Percentiles rank a stretch among this genome's conserved stretches.
phyloP scores from a whole-genome alignment of 1,140 invertebrate genomes.

The Zaprionus lachaisei region DNA sequence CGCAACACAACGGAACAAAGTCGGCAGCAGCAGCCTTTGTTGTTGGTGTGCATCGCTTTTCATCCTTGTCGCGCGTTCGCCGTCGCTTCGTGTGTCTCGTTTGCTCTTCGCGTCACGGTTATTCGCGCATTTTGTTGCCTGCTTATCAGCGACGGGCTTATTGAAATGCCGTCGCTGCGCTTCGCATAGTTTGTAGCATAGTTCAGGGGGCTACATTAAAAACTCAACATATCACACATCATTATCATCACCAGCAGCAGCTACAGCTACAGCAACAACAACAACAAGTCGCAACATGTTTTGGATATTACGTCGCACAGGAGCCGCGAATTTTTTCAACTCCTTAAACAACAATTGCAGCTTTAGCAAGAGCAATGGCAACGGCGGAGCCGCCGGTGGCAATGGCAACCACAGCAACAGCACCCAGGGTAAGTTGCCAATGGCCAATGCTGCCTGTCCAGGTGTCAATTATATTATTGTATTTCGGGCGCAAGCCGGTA shows the following conservation, averaged over 20 bases:
- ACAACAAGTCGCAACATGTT: constrained; percentile 67
- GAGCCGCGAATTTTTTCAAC: constrained; percentile 83
- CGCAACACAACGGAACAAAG: constrained; percentile 44
- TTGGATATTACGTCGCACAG: constrained; percentile 84
- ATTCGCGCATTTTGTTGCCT: constrained; percentile 21
- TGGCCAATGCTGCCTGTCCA: constrained; percentile 18
- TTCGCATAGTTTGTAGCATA: constrained; percentile 51
- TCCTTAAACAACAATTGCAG: constrained; percentile 84
- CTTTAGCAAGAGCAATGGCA: constrained; percentile 67
- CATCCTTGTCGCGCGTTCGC: constrained; percentile 14
- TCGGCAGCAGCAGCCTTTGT: constrained; percentile 35
- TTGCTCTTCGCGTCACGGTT: constrained; percentile 12
- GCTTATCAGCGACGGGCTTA: constrained; percentile 51
- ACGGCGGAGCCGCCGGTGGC: constrained; percentile 44
- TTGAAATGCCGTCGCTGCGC: constrained; percentile 63
- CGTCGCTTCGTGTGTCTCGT: constrained; percentile 13
- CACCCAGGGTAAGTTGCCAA: constrained; percentile 67
- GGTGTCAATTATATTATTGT: constrained; percentile 55
- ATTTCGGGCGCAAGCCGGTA: constrained; percentile 38
- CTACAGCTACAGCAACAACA: background rate
- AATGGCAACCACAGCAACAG: constrained; percentile 64
- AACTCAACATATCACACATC: constrained; percentile 55
- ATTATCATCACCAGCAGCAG: constrained; percentile 24
- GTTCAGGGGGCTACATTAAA: constrained; percentile 25
- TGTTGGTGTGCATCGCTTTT: constrained; percentile 1